Evolutionary conservation across 2,888 invertebrate genomes (phyloP), one percentile per base, ranked within the genome.

Genomic region (Terebella lapidaria): DNA sequence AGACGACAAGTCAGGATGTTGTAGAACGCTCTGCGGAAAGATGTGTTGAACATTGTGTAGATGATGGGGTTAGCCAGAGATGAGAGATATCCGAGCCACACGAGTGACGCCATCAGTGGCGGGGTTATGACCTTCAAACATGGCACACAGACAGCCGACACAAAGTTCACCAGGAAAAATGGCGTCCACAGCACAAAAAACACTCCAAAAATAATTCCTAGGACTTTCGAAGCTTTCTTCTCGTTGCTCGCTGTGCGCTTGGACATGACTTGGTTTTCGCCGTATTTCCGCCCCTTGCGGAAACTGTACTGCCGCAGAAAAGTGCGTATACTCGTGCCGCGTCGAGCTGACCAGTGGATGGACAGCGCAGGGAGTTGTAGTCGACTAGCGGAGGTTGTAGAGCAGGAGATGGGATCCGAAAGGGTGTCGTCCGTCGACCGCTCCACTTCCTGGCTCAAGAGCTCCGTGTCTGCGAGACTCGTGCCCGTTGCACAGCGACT

Each of bases 31-130:
- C 71, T 59, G 4, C 78, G 67, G 66, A 80, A 80, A 26, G 76
- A 70, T 4, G 78, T 78, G 64, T 78, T 80, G 63, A 80, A 79
- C 76, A 78, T 78, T 3, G 79, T 80, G 59, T 80, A 79, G 49
- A 80, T 79, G 59, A 80, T 77, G 3, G 80, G 80, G 58, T 80
- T 80, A 24, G 77, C 76, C 56, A 79, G 67, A 0, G 78, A 77
- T 1, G 79, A 76, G 22, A 73, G 63, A 49, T 77, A 80, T 20
- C 80, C 80, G 68, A 80, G 73, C 80, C 80, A 80, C 2, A 76
- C 65, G 58, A 78, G 73, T 18, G 70, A 63, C 3, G 77, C 72
- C 73, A 77, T 74, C 56, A 76, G 60, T 28, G 72, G 68, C 1
- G 72, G 68, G 1, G 72, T 74, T 4, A 76, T 54, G 10, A 66